Evolutionary conservation across 2,797 vertebrate genomes (phyloP).

Genomic region (Basileuterus tristriatus): DNA sequence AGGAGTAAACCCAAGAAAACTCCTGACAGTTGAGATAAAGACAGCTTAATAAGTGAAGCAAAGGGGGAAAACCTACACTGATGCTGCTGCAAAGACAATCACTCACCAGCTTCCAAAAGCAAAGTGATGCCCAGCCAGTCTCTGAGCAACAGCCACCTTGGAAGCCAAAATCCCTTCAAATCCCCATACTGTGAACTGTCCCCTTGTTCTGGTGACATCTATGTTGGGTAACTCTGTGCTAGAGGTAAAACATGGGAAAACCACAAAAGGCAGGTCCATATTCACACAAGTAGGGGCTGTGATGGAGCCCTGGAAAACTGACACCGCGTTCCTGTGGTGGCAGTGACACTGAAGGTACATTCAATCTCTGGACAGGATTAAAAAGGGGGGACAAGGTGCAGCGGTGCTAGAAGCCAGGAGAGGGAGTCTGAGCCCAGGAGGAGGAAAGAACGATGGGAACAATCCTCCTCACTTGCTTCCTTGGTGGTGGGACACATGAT

Average conservation of each 20-base stretch:
- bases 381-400: background rate
- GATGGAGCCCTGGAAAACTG: background rate
- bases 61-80: background rate
- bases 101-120: background rate
- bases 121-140: background rate
- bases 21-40: background rate
- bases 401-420: background rate
- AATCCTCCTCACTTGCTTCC: background rate
- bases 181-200: background rate
- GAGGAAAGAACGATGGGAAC: background rate
- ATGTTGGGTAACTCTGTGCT: background rate
- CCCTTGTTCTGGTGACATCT: background rate
- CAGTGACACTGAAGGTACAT: background rate
- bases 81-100: background rate
- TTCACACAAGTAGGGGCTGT: background rate
- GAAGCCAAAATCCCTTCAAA: background rate
- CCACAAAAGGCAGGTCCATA: background rate
- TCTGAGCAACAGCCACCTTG: background rate
- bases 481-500: background rate
- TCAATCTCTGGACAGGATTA: background rate
- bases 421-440: slow-evolving; percentile 6
- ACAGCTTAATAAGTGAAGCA: background rate
- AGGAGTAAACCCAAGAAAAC: background rate
- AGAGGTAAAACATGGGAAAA: background rate
- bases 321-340: background rate